Evolutionary conservation across 2,113 vertebrate genomes (phyloP).

Genomic region (Cryptotis parvus): DNA sequence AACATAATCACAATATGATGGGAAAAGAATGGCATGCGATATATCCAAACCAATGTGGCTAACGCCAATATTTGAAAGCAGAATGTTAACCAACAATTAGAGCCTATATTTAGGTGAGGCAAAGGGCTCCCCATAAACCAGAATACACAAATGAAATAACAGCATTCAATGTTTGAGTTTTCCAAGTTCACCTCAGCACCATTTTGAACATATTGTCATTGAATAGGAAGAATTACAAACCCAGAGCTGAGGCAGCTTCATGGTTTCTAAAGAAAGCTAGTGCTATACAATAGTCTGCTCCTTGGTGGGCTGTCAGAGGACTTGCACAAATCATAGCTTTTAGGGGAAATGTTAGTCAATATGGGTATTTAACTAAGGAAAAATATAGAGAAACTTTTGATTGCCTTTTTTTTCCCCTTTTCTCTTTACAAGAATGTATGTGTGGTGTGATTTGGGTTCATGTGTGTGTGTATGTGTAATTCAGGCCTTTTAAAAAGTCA

Average conservation of each 20-base stretch:
- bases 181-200: neutral
- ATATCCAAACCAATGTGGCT: neutral
- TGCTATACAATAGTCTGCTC: neutral
- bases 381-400: neutral
- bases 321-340: neutral
- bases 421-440: neutral
- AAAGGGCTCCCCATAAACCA: constrained; percentile 53
- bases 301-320: neutral
- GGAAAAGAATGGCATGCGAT: neutral
- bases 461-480: neutral
- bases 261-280: constrained; percentile 32
- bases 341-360: constrained; percentile 15
- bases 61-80: constrained; percentile 13
- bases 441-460: neutral
- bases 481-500: neutral
- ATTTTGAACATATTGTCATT: constrained; percentile 48
- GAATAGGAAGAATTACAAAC: constrained; percentile 54
- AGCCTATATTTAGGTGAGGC: neutral
- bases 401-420: neutral
- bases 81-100: constrained; percentile 63
- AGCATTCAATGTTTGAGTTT: constrained; percentile 9
- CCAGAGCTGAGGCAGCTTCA: neutral
- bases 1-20: neutral
- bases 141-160: constrained; percentile 29
- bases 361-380: neutral